Base-by-base conservation (phyloP, 2,888 invertebrate species). In the Altica lythri region DNA sequence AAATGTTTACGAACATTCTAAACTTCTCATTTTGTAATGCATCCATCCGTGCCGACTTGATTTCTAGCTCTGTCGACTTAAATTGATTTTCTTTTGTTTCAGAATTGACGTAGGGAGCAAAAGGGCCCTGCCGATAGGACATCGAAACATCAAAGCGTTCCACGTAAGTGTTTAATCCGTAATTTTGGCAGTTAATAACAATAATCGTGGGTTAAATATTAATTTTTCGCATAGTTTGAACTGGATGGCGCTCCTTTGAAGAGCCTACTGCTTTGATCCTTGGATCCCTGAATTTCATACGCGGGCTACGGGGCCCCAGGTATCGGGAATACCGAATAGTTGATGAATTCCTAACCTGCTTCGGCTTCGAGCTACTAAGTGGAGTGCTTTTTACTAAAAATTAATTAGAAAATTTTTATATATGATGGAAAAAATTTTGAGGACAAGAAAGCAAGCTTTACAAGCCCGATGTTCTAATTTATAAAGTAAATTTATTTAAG, bases 211-310 rank as follows among this genome's bases (percentile, higher is more conserved):
- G 72, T 68, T 67, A 72, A 71, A 72, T 73, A 75, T 74, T 75
- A 74, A 75, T 75, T 75, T 75, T 75, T 75, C 73, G 72, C 75
- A 75, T 75, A 75, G 75, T 75, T 75, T 68, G 70, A 69, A 67
- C 67, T 67, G n/a, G 35, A 35, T 35, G 69, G 67, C 60, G 68
- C 67, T 49, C 40, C 65, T 66, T 66, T 64, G 65, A 62, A 53
- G 60, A 56, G 55, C 61, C 51, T 44, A 44, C 37, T 40, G 49
- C 61, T 65, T 64, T 65, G 65, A 64, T 62, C 57, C 59, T 48
- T 49, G 40, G 30, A 10, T 52, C 57, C 59, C 52, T 53, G 40
- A 37, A 27, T 52, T 46, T 42, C 51, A 51, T 46, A 43, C 51
- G 35, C 60, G 59, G 40, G 22, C 40, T 66, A 64, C 42, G 46